Conservation (phyloP, 1,140 invertebrate species). For the Neocloeon triangulifer region DNA sequence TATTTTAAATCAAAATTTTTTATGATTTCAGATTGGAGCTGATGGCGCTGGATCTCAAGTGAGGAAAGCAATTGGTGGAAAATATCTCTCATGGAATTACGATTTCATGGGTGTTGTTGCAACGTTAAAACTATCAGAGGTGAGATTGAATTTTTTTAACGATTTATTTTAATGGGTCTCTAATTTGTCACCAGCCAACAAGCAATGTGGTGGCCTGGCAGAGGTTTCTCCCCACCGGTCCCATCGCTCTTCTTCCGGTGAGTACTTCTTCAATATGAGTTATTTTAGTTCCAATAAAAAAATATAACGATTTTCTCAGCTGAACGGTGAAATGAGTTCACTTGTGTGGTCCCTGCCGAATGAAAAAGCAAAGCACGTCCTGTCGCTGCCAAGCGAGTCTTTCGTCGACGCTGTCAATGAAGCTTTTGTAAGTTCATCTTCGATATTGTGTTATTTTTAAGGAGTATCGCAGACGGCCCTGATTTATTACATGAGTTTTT, state of each 20-base stretch:
- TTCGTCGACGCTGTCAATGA: slow-evolving; percentile 82
- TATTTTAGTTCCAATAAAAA: no score
- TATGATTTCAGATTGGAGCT: slow-evolving; percentile 69
- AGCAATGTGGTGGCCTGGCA: slow-evolving; percentile 86
- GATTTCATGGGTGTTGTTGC: slow-evolving; percentile 78
- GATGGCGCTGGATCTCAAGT: slow-evolving; percentile 81
- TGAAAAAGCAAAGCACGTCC: slow-evolving; percentile 45
- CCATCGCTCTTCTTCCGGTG: slow-evolving; percentile 75
- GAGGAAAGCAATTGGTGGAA: slow-evolving; percentile 49
- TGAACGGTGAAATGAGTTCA: slow-evolving; percentile 52
- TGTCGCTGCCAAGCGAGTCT: slow-evolving; percentile 41
- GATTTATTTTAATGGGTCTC: slow-evolving; percentile 1
- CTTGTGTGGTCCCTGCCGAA: slow-evolving; percentile 77
- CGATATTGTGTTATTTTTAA: no score
- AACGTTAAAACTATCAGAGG: slow-evolving; percentile 55
- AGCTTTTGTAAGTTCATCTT: slow-evolving; percentile 47
- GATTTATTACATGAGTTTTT: no score
- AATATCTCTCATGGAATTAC: slow-evolving; percentile 63
- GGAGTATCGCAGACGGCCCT: no score
- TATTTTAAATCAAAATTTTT: no score
- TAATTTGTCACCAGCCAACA: slow-evolving; percentile 23
- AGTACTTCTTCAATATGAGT: slow-evolving; percentile 7
- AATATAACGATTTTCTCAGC: slow-evolving; percentile 18
- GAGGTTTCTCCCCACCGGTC: slow-evolving; percentile 73
- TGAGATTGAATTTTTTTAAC: slow-evolving; percentile 14